These are phyloP conservation scores for Octodonta nipae DNA, from an alignment of 2,888 invertebrate species.

Conservation along the genomic window DNA sequence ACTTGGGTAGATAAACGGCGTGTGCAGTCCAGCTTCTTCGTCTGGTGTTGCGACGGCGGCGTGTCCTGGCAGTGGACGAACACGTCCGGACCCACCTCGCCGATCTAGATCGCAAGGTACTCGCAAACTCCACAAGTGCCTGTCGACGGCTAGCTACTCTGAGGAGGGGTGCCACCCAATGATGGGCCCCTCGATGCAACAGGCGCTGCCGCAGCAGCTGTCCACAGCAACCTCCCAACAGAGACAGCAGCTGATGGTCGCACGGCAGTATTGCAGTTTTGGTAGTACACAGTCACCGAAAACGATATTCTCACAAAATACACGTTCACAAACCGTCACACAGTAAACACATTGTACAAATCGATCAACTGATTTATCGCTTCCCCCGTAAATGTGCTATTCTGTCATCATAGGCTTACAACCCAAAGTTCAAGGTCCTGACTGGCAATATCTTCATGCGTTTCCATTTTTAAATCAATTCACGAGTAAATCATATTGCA, in stretches of 20 bases:
- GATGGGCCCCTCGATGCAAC: slow-evolving; percentile 31
- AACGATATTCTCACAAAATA: too few species aligned
- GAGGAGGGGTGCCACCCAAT: slow-evolving; percentile 47
- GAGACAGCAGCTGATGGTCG: slow-evolving; percentile 57
- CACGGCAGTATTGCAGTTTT: slow-evolving; percentile 90
- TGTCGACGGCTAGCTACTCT: slow-evolving; percentile 76
- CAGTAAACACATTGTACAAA: too few species aligned
- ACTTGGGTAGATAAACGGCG: slow-evolving; percentile 59
- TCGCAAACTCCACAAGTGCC: slow-evolving; percentile 83
- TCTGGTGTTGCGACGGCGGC: slow-evolving; percentile 10
- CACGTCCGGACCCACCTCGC: slow-evolving; percentile 48
- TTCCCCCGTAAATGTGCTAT: too few species aligned
- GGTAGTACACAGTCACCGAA: slow-evolving; percentile 74
- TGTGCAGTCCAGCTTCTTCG: slow-evolving; percentile 24
- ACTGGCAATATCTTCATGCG: too few species aligned
- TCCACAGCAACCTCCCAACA: slow-evolving; percentile 20
- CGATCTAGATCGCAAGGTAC: slow-evolving; percentile 92
- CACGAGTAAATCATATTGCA: too few species aligned
- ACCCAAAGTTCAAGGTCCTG: too few species aligned
- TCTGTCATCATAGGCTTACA: too few species aligned
- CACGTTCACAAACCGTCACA: too few species aligned
- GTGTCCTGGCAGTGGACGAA: slow-evolving; percentile 23
- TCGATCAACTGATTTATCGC: too few species aligned
- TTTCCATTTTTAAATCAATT: too few species aligned
- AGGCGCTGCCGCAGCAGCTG: slow-evolving; percentile 32